Percentiles rank a stretch among this genome's conserved stretches.
phyloP scores from a whole-genome alignment of 2,113 vertebrate species.

The Bujurquina vittata region DNA sequence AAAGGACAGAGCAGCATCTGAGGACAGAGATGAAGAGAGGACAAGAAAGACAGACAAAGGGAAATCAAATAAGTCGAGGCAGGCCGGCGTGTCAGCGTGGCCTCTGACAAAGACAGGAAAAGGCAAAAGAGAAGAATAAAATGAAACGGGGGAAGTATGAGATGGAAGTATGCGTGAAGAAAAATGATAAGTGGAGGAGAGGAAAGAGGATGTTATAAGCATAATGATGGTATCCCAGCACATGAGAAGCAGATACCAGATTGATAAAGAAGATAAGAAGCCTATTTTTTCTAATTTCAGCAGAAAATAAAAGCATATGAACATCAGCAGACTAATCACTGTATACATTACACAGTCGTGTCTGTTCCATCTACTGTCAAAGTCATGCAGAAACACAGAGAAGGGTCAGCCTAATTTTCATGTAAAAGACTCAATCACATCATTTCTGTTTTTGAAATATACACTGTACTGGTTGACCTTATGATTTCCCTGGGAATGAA shows the following conservation, averaged over 20 bases:
- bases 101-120: not conserved
- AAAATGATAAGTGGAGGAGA: not conserved
- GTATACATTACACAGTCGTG: not conserved
- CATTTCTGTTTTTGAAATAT: not conserved
- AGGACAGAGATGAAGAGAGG: slow-evolving; percentile 30
- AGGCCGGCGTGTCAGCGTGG: not conserved
- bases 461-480: not conserved
- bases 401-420: not conserved
- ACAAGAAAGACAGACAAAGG: slow-evolving; percentile 11
- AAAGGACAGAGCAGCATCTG: slow-evolving; percentile 20
- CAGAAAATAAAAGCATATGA: not conserved
- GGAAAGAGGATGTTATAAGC: not conserved
- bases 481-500: not conserved
- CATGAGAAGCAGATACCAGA: slow-evolving; percentile 5
- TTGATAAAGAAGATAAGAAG: not conserved
- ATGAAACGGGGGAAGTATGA: not conserved
- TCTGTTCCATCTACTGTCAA: slow-evolving; percentile 15
- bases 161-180: not conserved
- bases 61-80: not conserved
- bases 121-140: not conserved
- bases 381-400: not conserved
- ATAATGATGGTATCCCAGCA: not conserved
- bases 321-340: slow-evolving; percentile 25
- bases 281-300: not conserved
- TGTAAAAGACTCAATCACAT: slow-evolving; percentile 4